Evolutionary conservation across 30 jellyfish, hydroid and myxozoan genomes (phyloP).

Genomic region (Rhopilema esculentum): DNA sequence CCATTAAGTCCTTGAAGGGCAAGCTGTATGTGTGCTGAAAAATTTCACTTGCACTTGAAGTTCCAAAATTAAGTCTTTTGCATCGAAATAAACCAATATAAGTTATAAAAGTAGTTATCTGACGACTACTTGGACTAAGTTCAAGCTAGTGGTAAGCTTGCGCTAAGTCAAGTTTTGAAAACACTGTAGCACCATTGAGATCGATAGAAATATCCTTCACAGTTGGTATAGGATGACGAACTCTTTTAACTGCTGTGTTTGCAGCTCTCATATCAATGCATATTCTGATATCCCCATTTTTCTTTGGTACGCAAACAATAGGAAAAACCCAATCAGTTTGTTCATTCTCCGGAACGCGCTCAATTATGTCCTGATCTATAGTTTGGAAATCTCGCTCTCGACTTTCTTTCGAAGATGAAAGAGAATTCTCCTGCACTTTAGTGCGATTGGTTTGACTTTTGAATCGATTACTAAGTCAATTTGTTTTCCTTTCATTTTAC

Average conservation of each 20-base stretch:
- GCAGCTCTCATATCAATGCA: conserved; percentile 54
- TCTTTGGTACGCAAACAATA: conserved; percentile 23
- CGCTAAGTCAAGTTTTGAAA: conserved; percentile 23
- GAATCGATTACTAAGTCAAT: conserved; percentile 12
- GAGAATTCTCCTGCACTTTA: conserved; percentile 29
- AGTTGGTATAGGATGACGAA: conserved; percentile 40
- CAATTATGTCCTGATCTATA: conserved; percentile 33
- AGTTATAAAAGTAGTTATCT: conserved; percentile 41
- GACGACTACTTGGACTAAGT: conserved; percentile 17
- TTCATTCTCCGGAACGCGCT: conserved; percentile 19
- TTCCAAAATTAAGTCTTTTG: conserved; percentile 31
- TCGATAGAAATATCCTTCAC: conserved; percentile 25
- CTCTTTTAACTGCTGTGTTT: conserved; percentile 34
- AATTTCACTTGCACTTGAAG: conserved; percentile 24
- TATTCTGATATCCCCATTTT: conserved; percentile 5
- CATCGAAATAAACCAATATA: conserved; percentile 38
- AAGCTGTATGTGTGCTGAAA: conserved; percentile 21
- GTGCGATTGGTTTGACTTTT: conserved; percentile 22
- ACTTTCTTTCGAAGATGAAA: conserved; percentile 37
- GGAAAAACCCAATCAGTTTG: conserved; percentile 33
- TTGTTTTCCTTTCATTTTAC: conserved; percentile 24
- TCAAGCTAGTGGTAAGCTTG: conserved; percentile 48
- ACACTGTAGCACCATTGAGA: conserved; percentile 35
- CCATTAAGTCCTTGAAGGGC: conserved; percentile 36
- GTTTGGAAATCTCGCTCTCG: not conserved